Percentiles rank a stretch among this genome's conserved stretches.
Conservation (phyloP, 2,797 vertebrate species). For the Aldrovandia affinis region DNA sequence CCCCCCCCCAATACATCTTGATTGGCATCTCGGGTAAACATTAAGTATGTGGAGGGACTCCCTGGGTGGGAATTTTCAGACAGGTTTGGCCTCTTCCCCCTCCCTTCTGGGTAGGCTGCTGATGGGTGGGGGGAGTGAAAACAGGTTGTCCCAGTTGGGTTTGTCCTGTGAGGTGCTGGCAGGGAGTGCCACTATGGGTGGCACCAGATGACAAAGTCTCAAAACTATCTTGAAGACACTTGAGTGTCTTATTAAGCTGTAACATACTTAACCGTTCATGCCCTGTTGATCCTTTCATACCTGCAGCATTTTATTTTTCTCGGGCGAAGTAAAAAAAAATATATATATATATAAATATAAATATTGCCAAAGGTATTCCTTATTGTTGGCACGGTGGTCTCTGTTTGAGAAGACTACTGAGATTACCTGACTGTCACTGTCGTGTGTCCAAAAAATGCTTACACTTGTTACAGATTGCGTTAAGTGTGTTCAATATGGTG, state of each 20-base stretch:
- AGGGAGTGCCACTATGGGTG: conserved; percentile 51
- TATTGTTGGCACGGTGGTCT: background rate
- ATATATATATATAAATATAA: too few species aligned
- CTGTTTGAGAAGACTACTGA: background rate
- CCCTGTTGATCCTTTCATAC: background rate
- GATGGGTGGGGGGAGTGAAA: conserved; percentile 17
- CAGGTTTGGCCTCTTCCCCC: conserved; percentile 29
- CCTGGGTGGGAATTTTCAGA: background rate
- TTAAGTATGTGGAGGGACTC: background rate
- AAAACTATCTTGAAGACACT: background rate
- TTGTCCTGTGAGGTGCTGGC: conserved; percentile 45
- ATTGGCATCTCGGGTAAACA: background rate
- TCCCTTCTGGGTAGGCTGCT: background rate
- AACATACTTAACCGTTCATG: background rate
- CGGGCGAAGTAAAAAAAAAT: too few species aligned
- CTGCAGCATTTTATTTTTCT: background rate
- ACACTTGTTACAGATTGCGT: background rate
- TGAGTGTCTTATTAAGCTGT: too few species aligned
- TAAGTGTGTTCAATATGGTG: background rate
- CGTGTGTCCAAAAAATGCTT: background rate
- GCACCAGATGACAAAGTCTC: conserved; percentile 38
- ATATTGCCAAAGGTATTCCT: background rate
- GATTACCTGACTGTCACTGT: background rate
- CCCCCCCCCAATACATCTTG: too few species aligned
- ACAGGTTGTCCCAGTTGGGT: conserved; percentile 62